Base-by-base conservation (phyloP, 2,888 invertebrate genomes). In the Sphecodes monilicornis region DNA sequence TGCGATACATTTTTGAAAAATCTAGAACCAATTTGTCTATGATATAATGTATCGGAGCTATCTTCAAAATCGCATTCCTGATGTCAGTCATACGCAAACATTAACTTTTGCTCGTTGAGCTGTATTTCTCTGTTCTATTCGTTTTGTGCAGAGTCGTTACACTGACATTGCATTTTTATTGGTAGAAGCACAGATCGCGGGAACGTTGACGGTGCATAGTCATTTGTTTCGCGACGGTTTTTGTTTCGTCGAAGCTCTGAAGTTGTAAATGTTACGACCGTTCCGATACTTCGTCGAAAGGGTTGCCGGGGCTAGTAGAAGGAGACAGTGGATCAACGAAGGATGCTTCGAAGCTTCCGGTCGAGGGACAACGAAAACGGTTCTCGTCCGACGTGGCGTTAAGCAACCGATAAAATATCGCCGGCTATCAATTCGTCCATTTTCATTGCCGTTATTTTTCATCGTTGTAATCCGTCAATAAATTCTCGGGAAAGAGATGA, bases 391-490 rank as follows among this genome's bases (percentile, higher is more conserved):
- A 4, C 39, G 43, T 18, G 41, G 74, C 10, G 60, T 50, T 78
- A 75, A 75, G 71, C 76, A 73, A 74, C 26, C 64, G 64, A 54
- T 78, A 78, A 84, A 84, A 77, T 79, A 81, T 80, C 78, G 83
- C 16, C 43, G 36, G 6, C 68, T 73, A 79, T 84, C 84, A 46
- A 86, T 81, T 81, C 73, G 78, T 46, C 26, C 64, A 32, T 76
- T 85, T 82, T 82, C 81, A 82, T 76, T 85, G 78, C 80, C 80
- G 11, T 76, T 26, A 72, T 86, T 80, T 74, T 83, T 86, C 78
- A 78, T 70, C 74, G 50, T 46, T 83, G 80, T 86, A 86, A 86
- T 86, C 86, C 80, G 78, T 77, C 87, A 71, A 84, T 87, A 81
- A 86, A 86, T 87, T 79, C 69, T 66, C 36, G 32, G n/a, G 5